Evolutionary conservation across 2,888 invertebrate species (phyloP), one percentile per base, ranked within the genome.

Genomic region (Nematopogon swammerdamellus): DNA sequence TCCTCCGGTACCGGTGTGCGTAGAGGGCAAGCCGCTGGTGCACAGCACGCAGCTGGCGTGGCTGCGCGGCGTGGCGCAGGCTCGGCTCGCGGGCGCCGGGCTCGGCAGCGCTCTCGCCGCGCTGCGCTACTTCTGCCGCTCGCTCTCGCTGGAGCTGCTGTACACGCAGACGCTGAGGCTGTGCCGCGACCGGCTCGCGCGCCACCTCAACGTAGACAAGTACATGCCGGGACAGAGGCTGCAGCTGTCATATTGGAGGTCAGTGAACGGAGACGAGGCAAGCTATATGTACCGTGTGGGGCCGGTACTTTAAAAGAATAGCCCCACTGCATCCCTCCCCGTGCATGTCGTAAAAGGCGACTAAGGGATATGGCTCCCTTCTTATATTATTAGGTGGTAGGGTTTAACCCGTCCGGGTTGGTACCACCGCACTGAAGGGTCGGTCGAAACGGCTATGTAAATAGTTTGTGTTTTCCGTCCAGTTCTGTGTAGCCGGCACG

Each of bases 191-290:
- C 84, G 97, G 6, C 76, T 97, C 18, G 91, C 94, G 52, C 91
- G 91, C 56, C 95, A 96, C 64, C 85, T 95, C 51, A 88, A 89
- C 60, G 91, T 95, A 3, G 96, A 96, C 63, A 92, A 94, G 63
- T 97, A 97, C 65, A 82, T 87, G 20, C 91, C 94, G 1, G 97
- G 97, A 17, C 90, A 89, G 59, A 89, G 91, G 64, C 80, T 97
- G 17, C 88, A 92, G 11, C 86, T 97, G n/a, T 95, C 95, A 0
- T 97, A 97, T 75, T 97, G 97, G 97, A 89, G 93, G 88, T 88
- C 52, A 61, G 59, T 55, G n/a, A 3, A n/a, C 25, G 4, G 25
- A 6, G 8, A 8, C 25, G 25, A 4, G 4, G 25, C 25, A 6
- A 18, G 3, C 66, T 59, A 54, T 56, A 20, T 43, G 18, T n/a